These are phyloP conservation scores for Ormyrus nitidulus DNA, from an alignment of 2,888 invertebrate genomes.

Conservation along the genomic window DNA sequence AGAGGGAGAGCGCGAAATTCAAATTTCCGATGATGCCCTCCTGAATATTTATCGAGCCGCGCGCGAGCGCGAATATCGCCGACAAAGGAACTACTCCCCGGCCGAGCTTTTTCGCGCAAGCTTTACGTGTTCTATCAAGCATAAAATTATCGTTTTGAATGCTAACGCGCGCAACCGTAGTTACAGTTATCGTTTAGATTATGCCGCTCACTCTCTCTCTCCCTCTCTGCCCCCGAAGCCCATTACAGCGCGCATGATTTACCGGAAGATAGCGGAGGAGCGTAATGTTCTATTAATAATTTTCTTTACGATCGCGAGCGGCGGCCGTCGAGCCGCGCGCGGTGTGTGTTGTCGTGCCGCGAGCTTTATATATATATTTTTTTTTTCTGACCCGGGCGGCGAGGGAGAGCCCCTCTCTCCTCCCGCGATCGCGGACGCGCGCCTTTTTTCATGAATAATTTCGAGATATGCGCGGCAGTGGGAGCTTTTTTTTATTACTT, in stretches of 20 bases:
- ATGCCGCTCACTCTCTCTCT: conserved; percentile 18
- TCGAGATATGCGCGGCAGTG: too few relatives aligned
- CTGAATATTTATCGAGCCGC: conserved; percentile 53
- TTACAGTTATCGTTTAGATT: conserved; percentile 56
- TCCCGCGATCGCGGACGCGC: too few relatives aligned
- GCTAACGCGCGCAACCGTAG: conserved; percentile 33
- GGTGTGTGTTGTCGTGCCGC: background rate
- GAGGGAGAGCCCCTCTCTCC: too few relatives aligned
- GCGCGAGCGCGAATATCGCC: conserved; percentile 38
- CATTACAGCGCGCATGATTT: conserved; percentile 40
- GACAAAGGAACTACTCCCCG: conserved; percentile 31
- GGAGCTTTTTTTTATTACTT: too few relatives aligned
- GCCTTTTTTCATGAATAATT: too few relatives aligned
- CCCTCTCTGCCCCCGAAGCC: background rate
- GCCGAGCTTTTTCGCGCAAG: conserved; percentile 27
- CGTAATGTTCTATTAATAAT: conserved; percentile 50
- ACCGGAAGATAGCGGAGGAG: conserved; percentile 37
- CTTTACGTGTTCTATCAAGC: conserved; percentile 46
- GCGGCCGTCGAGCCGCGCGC: background rate
- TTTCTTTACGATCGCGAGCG: conserved; percentile 42
- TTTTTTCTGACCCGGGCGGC: too few relatives aligned
- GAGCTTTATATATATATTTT: background rate
- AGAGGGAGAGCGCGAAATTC: conserved; percentile 34
- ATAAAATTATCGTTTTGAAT: conserved; percentile 55
- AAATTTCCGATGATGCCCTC: conserved; percentile 49